Percentiles rank a stretch among this genome's conserved stretches.
These are phyloP conservation scores for Scolanthus callimorphus DNA, from an alignment of 92 coral and sea anemone genomes.

Conservation along the genomic window DNA sequence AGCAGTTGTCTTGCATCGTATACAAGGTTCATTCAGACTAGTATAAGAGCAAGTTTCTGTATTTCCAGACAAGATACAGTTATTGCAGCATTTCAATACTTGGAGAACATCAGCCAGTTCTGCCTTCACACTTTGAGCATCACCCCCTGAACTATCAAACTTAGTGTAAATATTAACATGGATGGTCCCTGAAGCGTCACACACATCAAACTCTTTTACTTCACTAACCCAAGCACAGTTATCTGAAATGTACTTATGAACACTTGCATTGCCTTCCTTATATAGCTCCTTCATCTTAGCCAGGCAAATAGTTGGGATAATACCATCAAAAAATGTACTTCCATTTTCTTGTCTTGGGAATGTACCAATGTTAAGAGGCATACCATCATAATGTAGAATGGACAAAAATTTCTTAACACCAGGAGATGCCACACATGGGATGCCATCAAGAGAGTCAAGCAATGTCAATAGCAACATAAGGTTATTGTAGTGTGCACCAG, in stretches of 20 bases:
- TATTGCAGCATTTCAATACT: slow-evolving; percentile 19
- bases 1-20: not conserved
- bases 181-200: slow-evolving; percentile 39
- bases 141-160: slow-evolving; percentile 27
- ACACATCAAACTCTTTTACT: slow-evolving; percentile 52
- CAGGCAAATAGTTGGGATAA: slow-evolving; percentile 21
- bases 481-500: slow-evolving; percentile 48
- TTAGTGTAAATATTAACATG: slow-evolving; percentile 39
- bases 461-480: slow-evolving; percentile 21
- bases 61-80: slow-evolving; percentile 30
- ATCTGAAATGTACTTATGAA: slow-evolving; percentile 32
- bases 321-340: slow-evolving; percentile 43
- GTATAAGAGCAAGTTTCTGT: slow-evolving; percentile 12
- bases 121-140: slow-evolving; percentile 43
- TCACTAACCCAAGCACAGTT: slow-evolving; percentile 53
- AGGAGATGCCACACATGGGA: slow-evolving; percentile 26
- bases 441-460: slow-evolving; percentile 14
- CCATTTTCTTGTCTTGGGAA: slow-evolving; percentile 53
- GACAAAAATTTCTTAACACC: slow-evolving; percentile 15
- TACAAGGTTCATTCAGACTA: slow-evolving; percentile 6
- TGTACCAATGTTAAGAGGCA: slow-evolving; percentile 59
- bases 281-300: slow-evolving; percentile 39
- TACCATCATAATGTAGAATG: slow-evolving; percentile 52
- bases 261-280: slow-evolving; percentile 17
- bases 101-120: slow-evolving; percentile 16